Evolutionary conservation across 2,113 vertebrate genomes (phyloP), one percentile per base, ranked within the genome.

Genomic region (Donacobius atricapilla): DNA sequence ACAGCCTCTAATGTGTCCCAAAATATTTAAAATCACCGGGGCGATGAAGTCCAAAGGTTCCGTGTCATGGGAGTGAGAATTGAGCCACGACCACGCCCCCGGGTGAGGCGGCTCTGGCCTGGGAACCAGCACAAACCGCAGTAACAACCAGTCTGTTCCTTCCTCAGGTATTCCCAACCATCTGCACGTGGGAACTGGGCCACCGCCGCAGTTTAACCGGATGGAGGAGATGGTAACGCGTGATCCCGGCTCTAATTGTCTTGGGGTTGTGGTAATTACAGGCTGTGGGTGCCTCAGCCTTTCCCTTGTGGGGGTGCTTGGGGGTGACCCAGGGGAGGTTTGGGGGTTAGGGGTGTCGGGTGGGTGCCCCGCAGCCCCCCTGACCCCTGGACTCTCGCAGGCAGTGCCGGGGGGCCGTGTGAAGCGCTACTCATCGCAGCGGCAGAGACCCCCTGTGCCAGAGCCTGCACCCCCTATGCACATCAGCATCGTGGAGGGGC

Each of bases 401-500:
- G 98, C 98, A 0, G 99, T 98, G 53, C 98, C 98, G 24, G 98
- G 98, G 54, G 98, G 98, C 31, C 98, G 99, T 4, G 99, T 99
- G 63, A 99, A 99, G 39, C 99, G 99, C 37, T 99, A 99, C 96
- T 99, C 99, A 0, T 99, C 99, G 6, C 99, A 99, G 92, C 97
- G 99, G 13, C 99, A 99, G 97, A 98, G 99, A 71, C 95, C 99
- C 0, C 97, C 98, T 1, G 99, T 99, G 6, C 99, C 99, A 0
- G 99, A 99, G 56, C 99, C 99, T 2, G 95, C 97, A 2, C 98
- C 99, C 7, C 98, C 99, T 42, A 97, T 99, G 97, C 99, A 99
- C 95, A 99, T 99, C 95, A 99, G 99, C 73, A 99, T 99, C 95
- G 98, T 99, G 99, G 99, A 99, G 91, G 99, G 99, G 65, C 99